Conservation (phyloP, 2,888 invertebrate species). For the Limnephilus rhombicus region DNA sequence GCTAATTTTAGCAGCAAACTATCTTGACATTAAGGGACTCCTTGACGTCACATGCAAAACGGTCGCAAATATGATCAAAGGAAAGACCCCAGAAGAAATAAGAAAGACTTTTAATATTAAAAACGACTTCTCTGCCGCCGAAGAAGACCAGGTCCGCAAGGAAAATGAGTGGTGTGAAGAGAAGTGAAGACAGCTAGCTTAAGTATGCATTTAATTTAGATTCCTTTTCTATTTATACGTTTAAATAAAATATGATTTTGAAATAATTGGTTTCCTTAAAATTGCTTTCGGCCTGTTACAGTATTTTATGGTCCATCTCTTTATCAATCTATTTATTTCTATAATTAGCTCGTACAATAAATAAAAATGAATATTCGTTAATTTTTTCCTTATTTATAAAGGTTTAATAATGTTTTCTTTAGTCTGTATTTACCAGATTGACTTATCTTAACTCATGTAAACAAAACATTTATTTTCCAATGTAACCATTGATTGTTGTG, state of each 20-base stretch:
- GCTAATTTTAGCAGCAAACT: slow-evolving; percentile 97
- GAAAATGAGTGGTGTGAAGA: slow-evolving; percentile 97
- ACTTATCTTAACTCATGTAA: background rate
- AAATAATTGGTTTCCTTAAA: background rate
- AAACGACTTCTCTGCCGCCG: slow-evolving; percentile 96
- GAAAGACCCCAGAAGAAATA: slow-evolving; percentile 98
- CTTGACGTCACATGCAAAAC: slow-evolving; percentile 99
- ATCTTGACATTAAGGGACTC: slow-evolving; percentile 96
- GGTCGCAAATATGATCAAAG: slow-evolving; percentile 99
- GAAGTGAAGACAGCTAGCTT: slow-evolving; percentile 75
- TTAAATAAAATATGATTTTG: slow-evolving; percentile 3
- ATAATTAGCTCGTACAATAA: background rate
- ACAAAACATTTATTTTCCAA: background rate
- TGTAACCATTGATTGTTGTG: background rate
- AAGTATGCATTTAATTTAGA: slow-evolving; percentile 36
- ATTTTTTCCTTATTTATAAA: background rate
- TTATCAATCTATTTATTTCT: slow-evolving; percentile 26
- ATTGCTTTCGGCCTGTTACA: slow-evolving; percentile 16
- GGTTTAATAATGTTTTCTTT: background rate
- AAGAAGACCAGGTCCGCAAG: slow-evolving; percentile 98
- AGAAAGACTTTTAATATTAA: slow-evolving; percentile 98
- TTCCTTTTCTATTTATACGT: slow-evolving; percentile 20
- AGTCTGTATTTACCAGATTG: background rate
- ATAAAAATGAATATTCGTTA: background rate
- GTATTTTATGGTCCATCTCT: background rate